Base-by-base conservation (phyloP, 2,113 vertebrate species). In the Clupea harengus region DNA sequence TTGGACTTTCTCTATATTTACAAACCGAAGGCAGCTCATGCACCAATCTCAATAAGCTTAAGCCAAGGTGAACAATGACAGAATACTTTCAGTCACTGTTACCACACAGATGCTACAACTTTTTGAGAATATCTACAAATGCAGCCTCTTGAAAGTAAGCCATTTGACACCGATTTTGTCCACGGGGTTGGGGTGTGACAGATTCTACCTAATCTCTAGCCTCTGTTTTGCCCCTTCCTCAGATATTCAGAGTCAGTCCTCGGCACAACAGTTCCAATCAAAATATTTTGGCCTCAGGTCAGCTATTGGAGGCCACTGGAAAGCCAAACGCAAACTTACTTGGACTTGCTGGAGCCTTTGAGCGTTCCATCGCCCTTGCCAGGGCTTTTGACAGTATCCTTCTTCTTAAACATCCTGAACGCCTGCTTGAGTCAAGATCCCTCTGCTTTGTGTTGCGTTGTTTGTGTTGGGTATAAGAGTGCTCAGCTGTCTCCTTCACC, bases 341-440 rank as follows among this genome's bases (percentile, higher is more conserved):
- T 88, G 82, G 72, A 4, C 45, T 83, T 88, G 45, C 67, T 44
- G 11, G 87, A 46, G 17, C 20, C 39, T 39, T 5, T 83, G 45
- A 83, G 28, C 67, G 67, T 83, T 49, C 13, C 47, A 49, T 28
- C 83, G 78, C 25, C 50, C 81, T 81, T 89, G 39, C 45, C 81
- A 45, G 7, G 64, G 84, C 88, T 81, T 86, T 90, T 90, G 47
- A 44, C 0, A 1, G 7, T 82, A 39, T 84, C 86, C 80, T 87
- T 89, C 87, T 88, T 90, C 89, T 39, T 86, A 46, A 88, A 88
- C 89, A 90, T 90, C 86, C 84, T 90, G 86, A 25, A 49, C 20
- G 60, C 82, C 81, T 28, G 1, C 20, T 8, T 49, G 47, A 85
- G 81, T 87, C 81, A 81, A 86, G 60, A 60, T 54, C 84, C 83